Evolutionary conservation across 2,113 vertebrate species (phyloP), one percentile per base, ranked within the genome.

Genomic region (Etheostoma spectabile): DNA sequence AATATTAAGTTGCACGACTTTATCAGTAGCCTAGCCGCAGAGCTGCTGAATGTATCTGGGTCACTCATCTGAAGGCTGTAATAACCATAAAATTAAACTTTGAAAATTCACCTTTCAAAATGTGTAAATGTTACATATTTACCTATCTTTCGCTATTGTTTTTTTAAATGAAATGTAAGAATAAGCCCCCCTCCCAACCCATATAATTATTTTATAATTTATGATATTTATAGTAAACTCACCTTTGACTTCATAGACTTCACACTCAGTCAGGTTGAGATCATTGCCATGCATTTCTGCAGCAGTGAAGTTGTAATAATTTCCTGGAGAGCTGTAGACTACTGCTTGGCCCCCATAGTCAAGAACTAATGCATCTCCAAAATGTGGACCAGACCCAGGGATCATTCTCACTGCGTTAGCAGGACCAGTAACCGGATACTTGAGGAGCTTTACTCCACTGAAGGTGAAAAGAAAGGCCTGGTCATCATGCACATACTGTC

Each of bases 391-490:
- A 30, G 0, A 33, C 46, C 42, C 76, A 15, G 0, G 0, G 0
- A 15, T 0, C 85, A 90, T 89, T 51, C 0, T 60, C 3, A 92
- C 38, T 33, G 91, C 87, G 65, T 79, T 0, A 3, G 0, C 1
- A 13, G 33, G 6, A 15, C 2, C 1, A 0, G 1, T 21, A 16
- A 89, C 74, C 0, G 79, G 49, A 62, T 62, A 84, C 73, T 75
- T 87, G 5, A 61, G 0, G 2, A 80, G n/a, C 1, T 69, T 75
- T 33, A 35, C 53, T 24, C 57, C 80, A 19, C 30, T 88, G 19
- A 93, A 86, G 11, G 85, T 92, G 53, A 93, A 94, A 35, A 95
- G 83, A 75, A 95, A 95, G 1, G 93, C 93, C 69, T 84, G 60
- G 5, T 87, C 80, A 80, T 95, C 94, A 0, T 6, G 0, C 14